Conservation (phyloP, 1,140 invertebrate genomes). For the Rhizoglyphus robini region DNA sequence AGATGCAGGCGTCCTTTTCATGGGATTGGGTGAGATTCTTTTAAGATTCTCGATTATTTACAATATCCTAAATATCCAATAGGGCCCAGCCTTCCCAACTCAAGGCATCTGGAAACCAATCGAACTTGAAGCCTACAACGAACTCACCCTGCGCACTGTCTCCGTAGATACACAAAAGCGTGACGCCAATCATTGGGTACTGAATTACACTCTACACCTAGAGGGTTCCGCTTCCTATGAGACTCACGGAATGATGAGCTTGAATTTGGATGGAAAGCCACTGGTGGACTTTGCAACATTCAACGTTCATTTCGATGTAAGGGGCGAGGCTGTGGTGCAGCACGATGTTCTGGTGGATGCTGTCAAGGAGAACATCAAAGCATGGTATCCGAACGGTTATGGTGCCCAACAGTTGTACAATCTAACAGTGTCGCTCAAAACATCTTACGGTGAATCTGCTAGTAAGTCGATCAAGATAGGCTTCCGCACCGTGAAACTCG, state of each 20-base stretch:
- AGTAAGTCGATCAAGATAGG: conserved; percentile 48
- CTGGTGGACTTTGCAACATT: not conserved
- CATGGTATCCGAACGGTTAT: conserved; percentile 20
- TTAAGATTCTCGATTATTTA: not conserved
- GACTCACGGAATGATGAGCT: too few species aligned
- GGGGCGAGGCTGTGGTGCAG: not conserved
- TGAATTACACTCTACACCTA: conserved; percentile 1
- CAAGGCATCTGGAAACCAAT: conserved; percentile 66
- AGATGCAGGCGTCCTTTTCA: conserved; percentile 88
- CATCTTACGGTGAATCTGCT: conserved; percentile 27
- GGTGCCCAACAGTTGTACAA: conserved; percentile 11
- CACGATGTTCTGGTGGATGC: not conserved
- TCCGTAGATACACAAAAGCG: conserved; percentile 17
- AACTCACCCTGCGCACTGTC: conserved; percentile 38
- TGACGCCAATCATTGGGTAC: not conserved
- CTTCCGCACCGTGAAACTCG: conserved; percentile 64
- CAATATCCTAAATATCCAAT: not conserved
- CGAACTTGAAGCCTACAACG: conserved; percentile 38
- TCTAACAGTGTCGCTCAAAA: conserved; percentile 13
- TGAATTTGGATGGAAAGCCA: not conserved
- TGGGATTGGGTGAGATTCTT: conserved; percentile 81
- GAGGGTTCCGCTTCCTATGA: not conserved
- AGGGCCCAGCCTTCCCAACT: conserved; percentile 67
- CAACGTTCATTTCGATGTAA: not conserved
- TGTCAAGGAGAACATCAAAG: not conserved